These are phyloP conservation scores for Caerostris extrusa DNA, from an alignment of 1,140 invertebrate genomes.

Conservation along the genomic window DNA sequence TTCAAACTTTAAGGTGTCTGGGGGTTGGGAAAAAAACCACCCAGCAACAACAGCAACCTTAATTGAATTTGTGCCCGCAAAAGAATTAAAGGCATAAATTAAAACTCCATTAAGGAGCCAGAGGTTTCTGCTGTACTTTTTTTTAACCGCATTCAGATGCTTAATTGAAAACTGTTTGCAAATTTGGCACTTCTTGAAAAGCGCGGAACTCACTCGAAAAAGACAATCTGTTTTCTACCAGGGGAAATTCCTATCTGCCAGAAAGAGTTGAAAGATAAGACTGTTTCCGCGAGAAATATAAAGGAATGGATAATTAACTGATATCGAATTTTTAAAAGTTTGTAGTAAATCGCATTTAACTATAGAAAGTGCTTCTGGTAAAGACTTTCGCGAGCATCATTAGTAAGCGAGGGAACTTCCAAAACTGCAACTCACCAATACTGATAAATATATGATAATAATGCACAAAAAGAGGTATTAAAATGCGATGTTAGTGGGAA, in stretches of 20 bases:
- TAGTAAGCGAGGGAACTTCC: no score
- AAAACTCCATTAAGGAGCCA: constrained; percentile 45
- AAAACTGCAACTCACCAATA: no score
- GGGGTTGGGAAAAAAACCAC: no score
- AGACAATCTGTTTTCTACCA: background rate
- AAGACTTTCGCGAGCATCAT: no score
- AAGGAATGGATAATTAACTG: constrained; percentile 48
- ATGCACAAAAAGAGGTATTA: no score
- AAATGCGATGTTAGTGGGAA: no score
- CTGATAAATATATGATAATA: no score
- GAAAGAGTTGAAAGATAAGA: background rate
- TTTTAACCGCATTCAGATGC: background rate
- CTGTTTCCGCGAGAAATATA: background rate
- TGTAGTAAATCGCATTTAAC: background rate
- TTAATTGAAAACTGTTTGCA: constrained; percentile 53
- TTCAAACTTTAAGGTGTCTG: no score
- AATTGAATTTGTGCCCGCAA: constrained; percentile 41
- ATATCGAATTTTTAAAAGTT: constrained; percentile 27
- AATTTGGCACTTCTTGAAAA: background rate
- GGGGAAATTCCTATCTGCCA: background rate
- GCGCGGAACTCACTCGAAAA: no score
- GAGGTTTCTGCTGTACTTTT: background rate
- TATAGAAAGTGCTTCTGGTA: no score
- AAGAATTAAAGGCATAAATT: constrained; percentile 53
- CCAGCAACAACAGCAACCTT: background rate